Conservation (phyloP, 2,888 invertebrate species). For the Dione juno region DNA sequence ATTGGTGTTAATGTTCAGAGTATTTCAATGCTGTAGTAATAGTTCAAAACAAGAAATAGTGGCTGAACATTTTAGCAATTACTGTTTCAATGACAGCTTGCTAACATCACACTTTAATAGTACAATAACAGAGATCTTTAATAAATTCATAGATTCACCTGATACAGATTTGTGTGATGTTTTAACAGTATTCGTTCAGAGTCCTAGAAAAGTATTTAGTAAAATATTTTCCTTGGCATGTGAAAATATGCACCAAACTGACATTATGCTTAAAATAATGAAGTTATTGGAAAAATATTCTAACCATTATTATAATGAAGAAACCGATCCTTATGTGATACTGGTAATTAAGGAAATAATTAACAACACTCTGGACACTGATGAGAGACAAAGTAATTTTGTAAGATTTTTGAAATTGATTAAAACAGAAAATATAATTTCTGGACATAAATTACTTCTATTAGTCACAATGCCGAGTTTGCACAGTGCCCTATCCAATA, state of each 20-base stretch:
- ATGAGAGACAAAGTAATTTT: slow-evolving; percentile 59
- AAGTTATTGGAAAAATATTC: slow-evolving; percentile 61
- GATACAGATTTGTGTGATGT: slow-evolving; percentile 62
- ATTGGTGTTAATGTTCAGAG: slow-evolving; percentile 56
- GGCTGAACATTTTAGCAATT: slow-evolving; percentile 59
- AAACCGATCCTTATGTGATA: slow-evolving; percentile 67
- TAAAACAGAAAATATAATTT: slow-evolving; percentile 58
- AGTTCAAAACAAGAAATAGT: slow-evolving; percentile 59
- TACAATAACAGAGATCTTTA: slow-evolving; percentile 66
- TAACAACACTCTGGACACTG: slow-evolving; percentile 54
- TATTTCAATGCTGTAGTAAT: slow-evolving; percentile 60
- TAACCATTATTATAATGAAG: slow-evolving; percentile 63
- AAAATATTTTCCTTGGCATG: slow-evolving; percentile 66
- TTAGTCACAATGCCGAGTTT: slow-evolving; percentile 71
- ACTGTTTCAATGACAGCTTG: slow-evolving; percentile 56
- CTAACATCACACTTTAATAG: slow-evolving; percentile 56
- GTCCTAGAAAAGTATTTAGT: slow-evolving; percentile 61
- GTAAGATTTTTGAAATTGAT: slow-evolving; percentile 62
- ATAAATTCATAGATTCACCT: slow-evolving; percentile 62
- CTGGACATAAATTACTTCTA: slow-evolving; percentile 62
- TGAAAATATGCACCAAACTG: slow-evolving; percentile 63
- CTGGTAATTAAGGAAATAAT: slow-evolving; percentile 57
- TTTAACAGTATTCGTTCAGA: slow-evolving; percentile 67
- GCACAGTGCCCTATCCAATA: slow-evolving; percentile 61
- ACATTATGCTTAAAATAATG: slow-evolving; percentile 68